Conservation (phyloP, 2,888 invertebrate species). For the Aromia moschata region DNA sequence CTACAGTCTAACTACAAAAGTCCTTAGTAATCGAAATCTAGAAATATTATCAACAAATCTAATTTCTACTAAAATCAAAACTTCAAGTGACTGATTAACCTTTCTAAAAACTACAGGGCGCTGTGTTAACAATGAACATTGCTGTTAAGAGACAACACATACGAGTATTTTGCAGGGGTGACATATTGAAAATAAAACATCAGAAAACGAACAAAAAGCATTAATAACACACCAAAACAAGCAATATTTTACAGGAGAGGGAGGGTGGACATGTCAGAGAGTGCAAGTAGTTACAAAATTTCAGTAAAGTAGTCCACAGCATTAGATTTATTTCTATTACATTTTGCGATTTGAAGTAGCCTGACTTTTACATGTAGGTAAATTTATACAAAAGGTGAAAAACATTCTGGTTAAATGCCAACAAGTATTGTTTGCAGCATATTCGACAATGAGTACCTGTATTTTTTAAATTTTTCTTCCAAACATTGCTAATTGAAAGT, state of each 20-base stretch:
- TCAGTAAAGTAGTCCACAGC: too few species aligned
- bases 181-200: slow-evolving; percentile 54
- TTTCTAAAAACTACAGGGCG: slow-evolving; percentile 28
- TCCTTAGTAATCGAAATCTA: slow-evolving; percentile 6
- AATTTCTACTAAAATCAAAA: slow-evolving; percentile 14
- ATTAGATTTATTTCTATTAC: too few species aligned
- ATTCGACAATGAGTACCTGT: too few species aligned
- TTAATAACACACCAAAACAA: slow-evolving; percentile 16
- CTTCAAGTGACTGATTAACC: slow-evolving; percentile 13
- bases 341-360: too few species aligned
- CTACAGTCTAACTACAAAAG: slow-evolving; percentile 22
- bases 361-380: too few species aligned
- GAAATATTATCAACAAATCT: slow-evolving; percentile 6
- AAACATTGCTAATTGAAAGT: too few species aligned
- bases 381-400: too few species aligned
- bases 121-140: slow-evolving; percentile 31
- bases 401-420: too few species aligned
- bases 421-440: too few species aligned
- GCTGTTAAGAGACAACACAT: slow-evolving; percentile 38
- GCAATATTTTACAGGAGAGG: slow-evolving; percentile 10
- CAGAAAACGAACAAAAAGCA: slow-evolving; percentile 34
- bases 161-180: slow-evolving; percentile 55
- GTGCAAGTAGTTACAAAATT: slow-evolving; percentile 13
- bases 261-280: not conserved
- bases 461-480: too few species aligned